Conservation (phyloP, 2,797 vertebrate species). For the Rhabdomys pumilio region DNA sequence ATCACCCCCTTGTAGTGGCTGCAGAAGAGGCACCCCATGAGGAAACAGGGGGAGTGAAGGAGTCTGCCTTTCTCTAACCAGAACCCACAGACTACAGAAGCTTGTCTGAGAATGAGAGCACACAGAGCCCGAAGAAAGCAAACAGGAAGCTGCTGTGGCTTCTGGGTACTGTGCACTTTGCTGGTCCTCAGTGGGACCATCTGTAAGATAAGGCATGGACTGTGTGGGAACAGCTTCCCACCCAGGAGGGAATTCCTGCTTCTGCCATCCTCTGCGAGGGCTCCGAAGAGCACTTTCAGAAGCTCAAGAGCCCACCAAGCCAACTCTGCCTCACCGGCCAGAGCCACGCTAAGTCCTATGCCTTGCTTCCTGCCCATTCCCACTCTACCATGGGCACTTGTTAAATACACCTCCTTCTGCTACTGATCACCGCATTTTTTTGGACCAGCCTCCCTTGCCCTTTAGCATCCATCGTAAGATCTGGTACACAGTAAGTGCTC, state of each 20-base stretch:
- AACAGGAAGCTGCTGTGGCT: fast-evolving
- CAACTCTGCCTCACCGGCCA: neutral
- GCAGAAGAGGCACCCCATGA: neutral
- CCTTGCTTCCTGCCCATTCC: fast-evolving
- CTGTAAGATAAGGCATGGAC: neutral
- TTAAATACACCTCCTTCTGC: neutral
- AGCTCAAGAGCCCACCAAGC: neutral
- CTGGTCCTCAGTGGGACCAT: neutral
- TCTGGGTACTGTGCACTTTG: neutral
- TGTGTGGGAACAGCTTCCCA: fast-evolving
- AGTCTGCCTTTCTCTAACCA: neutral
- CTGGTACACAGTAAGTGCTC: neutral
- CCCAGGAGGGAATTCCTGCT: neutral
- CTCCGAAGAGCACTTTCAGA: fast-evolving
- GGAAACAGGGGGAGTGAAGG: too few relatives aligned
- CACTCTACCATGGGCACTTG: neutral
- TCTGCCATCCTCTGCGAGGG: neutral
- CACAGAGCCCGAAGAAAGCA: neutral
- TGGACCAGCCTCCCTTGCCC: too few relatives aligned
- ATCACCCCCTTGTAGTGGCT: neutral
- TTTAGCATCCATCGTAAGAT: neutral
- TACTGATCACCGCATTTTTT: neutral
- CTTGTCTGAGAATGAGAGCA: neutral
- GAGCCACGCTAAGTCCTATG: neutral
- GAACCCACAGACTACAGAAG: neutral